A percentile compares a stretch with the other conserved stretches of the same genome.
phyloP scores from a whole-genome alignment of 2,113 vertebrate species.

The Pseudorasbora parva region DNA sequence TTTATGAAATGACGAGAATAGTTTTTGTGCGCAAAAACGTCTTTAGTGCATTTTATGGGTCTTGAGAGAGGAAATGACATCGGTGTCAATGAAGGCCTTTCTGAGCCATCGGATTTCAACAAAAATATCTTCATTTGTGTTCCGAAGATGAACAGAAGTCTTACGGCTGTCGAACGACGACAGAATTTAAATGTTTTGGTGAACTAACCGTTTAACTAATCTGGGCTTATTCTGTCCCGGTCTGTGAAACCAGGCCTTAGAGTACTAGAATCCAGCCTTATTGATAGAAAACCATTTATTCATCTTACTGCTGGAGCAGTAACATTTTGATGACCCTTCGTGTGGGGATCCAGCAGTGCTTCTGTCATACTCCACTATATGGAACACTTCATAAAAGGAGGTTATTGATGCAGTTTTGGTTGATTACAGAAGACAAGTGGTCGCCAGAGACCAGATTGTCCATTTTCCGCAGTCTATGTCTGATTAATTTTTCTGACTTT shows the following conservation, averaged over 20 bases:
- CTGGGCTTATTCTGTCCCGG: too few species aligned
- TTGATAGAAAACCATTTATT: neutral
- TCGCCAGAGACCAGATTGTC: neutral
- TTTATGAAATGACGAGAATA: too few species aligned
- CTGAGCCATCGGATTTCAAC: too few species aligned
- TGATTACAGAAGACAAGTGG: constrained; percentile 12
- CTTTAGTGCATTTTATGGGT: too few species aligned
- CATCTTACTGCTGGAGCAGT: constrained; percentile 17
- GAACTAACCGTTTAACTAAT: too few species aligned
- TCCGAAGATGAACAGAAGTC: too few species aligned
- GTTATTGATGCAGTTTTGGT: constrained; percentile 31
- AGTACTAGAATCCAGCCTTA: neutral
- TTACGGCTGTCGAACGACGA: too few species aligned
- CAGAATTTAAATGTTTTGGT: too few species aligned
- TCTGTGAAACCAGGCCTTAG: neutral
- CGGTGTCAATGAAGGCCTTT: too few species aligned
- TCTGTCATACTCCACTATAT: constrained; percentile 38
- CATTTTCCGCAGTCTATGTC: neutral
- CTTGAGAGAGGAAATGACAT: too few species aligned
- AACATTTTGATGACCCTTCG: constrained; percentile 31
- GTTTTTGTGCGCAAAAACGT: too few species aligned
- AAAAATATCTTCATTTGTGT: too few species aligned
- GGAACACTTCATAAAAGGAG: constrained; percentile 42
- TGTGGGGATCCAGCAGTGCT: constrained; percentile 20
- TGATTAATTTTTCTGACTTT: neutral